Evolutionary conservation across 2,888 invertebrate species (phyloP), one percentile per base, ranked within the genome.

Genomic region (Polymixis lichenea): DNA sequence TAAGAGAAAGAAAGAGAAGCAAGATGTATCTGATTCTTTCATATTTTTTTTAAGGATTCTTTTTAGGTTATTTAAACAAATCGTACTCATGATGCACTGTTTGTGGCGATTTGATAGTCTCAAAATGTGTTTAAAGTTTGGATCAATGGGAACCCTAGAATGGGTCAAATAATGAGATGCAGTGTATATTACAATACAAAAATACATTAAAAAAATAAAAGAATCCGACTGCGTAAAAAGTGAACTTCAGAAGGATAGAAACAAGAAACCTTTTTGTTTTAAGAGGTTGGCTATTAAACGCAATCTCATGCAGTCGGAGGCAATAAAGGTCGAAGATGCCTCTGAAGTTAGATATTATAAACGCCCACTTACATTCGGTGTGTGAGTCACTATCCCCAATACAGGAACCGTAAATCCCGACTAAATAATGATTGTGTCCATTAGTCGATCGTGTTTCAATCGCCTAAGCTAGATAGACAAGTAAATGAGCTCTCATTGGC

Each of bases 401-500:
- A 49, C 25, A 65, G 19, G 19, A 25, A 25, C 22, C 19, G 25
- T 13, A 71, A 60, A 72, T 72, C 28, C 13, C 19, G 25, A 32
- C 22, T 56, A 22, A 22, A 46, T 46, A 60, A 60, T 46, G 6
- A 61, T 61, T 43, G 38, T 38, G 56, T 43, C 28, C 55, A 65
- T 65, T 49, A 56, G 25, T 65, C n/a, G 19, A 65, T 32, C 28
- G n/a, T 68, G n/a, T 46, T 46, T 28, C 38, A 38, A 13, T 7
- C 22, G 19, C 43, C 38, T 67, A 56, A 67, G 43, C 32, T 58
- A 49, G 4, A 25, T 32, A 53, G 65, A 56, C 66, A 15, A 61
- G 22, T 66, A 46, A 75, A 68, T 71, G 46, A 68, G 28, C 80
- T 60, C 68, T 60, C 82, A 68, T 51, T 77, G 17, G 17, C 38